These are phyloP conservation scores for Dolichotis patagonum DNA, from an alignment of 2,113 vertebrate species.

Conservation along the genomic window DNA sequence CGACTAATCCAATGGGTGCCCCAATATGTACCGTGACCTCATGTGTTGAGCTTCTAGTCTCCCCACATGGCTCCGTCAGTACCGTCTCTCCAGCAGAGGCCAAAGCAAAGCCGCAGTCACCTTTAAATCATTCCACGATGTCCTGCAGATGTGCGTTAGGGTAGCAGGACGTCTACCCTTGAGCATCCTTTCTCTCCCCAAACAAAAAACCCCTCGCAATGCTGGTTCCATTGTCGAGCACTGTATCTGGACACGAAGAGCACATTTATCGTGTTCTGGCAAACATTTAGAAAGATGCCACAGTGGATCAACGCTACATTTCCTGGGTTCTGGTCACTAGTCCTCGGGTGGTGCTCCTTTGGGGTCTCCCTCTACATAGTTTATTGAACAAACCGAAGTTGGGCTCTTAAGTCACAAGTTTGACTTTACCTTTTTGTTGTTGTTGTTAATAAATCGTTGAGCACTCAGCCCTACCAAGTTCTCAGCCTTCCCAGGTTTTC, in stretches of 20 bases:
- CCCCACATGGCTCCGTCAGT: neutral
- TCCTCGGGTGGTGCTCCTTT: neutral
- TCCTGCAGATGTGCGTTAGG: neutral
- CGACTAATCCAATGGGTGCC: neutral
- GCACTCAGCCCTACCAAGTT: neutral
- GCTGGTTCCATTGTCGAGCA: neutral
- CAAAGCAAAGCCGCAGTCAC: neutral
- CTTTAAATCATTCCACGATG: neutral
- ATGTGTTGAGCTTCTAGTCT: too few relatives aligned
- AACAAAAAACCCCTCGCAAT: neutral
- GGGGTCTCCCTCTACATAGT: neutral
- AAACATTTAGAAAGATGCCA: neutral
- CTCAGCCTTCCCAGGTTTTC: neutral
- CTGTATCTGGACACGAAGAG: neutral
- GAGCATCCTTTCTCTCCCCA: neutral
- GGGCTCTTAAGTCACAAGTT: neutral
- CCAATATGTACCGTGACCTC: rapidly evolving
- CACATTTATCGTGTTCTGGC: neutral
- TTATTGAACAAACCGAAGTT: neutral
- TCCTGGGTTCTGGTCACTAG: neutral
- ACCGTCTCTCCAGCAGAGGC: neutral
- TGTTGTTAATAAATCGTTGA: neutral
- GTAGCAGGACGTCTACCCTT: neutral
- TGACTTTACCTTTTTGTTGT: too few relatives aligned
- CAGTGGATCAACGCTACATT: neutral